A percentile compares a stretch with the other conserved stretches of the same genome.
Evolutionary conservation across 2,888 invertebrate species (phyloP).

Genomic region (Leptinotarsa juncta): DNA sequence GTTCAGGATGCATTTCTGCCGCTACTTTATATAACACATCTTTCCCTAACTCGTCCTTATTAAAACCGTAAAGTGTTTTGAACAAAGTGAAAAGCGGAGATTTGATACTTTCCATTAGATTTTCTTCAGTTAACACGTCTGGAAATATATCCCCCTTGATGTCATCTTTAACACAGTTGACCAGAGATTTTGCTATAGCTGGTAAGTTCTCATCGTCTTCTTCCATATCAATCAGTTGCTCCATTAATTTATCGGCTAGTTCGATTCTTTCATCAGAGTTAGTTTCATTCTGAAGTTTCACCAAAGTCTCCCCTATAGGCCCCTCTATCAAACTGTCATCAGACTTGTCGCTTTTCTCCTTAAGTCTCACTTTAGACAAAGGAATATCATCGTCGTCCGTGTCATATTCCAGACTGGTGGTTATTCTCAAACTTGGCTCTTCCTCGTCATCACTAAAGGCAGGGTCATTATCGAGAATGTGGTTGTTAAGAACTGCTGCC

Average conservation of each 20-base stretch:
- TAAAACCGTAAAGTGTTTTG: constrained; percentile 79
- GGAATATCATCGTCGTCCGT: constrained; percentile 79
- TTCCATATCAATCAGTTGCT: constrained; percentile 70
- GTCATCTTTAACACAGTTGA: constrained; percentile 68
- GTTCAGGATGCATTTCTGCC: constrained; percentile 80
- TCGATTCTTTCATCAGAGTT: constrained; percentile 73
- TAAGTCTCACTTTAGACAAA: constrained; percentile 79
- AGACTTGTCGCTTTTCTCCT: constrained; percentile 66
- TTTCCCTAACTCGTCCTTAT: constrained; percentile 80
- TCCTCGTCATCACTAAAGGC: constrained; percentile 91
- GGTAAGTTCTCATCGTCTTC: constrained; percentile 73
- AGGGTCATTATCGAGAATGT: constrained; percentile 74
- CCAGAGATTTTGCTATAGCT: constrained; percentile 71
- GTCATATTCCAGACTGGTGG: constrained; percentile 69
- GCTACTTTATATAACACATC: constrained; percentile 80
- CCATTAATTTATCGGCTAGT: constrained; percentile 65
- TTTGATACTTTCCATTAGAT: constrained; percentile 81
- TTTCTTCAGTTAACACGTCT: constrained; percentile 72
- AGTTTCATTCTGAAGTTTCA: constrained; percentile 70
- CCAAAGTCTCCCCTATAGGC: constrained; percentile 70
- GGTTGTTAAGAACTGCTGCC: constrained; percentile 62
- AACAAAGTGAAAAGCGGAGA: constrained; percentile 87
- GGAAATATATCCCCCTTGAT: constrained; percentile 66
- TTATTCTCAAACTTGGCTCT: constrained; percentile 66
- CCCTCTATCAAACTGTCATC: constrained; percentile 67